phyloP scores from a whole-genome alignment of 2,113 vertebrate species.

The Sceloporus tristichus region DNA sequence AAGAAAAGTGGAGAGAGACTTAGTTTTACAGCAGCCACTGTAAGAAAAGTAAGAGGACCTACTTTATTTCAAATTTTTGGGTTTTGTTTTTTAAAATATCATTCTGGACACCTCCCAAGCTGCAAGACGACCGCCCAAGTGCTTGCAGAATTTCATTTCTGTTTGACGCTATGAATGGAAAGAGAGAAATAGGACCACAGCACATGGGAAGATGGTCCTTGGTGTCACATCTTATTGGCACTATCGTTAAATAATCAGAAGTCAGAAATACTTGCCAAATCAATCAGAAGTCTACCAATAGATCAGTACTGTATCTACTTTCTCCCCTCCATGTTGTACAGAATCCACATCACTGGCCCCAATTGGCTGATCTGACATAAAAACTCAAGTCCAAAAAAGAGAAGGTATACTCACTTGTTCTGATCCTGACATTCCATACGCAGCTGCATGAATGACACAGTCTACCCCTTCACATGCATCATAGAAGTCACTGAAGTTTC shows the following conservation, averaged over 20 bases:
- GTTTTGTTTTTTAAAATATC: not conserved
- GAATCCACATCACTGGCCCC: not conserved
- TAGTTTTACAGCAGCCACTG: not conserved
- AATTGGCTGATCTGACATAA: not conserved
- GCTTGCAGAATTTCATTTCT: not conserved
- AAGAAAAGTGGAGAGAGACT: constrained; percentile 56
- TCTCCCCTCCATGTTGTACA: not conserved
- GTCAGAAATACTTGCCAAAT: not conserved
- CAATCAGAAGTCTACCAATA: not conserved
- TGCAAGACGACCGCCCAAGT: not conserved
- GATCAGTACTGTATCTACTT: not conserved
- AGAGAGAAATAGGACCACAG: not conserved
- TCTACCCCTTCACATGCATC: constrained; percentile 86
- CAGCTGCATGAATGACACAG: constrained; percentile 91
- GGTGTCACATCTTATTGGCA: not conserved
- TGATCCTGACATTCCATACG: constrained; percentile 92
- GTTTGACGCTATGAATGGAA: not conserved
- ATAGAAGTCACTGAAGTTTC: constrained; percentile 84
- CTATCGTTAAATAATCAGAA: not conserved
- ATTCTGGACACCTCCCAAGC: not conserved
- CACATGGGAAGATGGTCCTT: too few relatives aligned
- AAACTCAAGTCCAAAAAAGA: not conserved
- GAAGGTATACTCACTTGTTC: constrained; percentile 86
- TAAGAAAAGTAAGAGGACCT: not conserved
- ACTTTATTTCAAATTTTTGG: not conserved